These are phyloP conservation scores for Danionella cerebrum DNA, from an alignment of 2,113 vertebrate genomes.

Conservation along the genomic window DNA sequence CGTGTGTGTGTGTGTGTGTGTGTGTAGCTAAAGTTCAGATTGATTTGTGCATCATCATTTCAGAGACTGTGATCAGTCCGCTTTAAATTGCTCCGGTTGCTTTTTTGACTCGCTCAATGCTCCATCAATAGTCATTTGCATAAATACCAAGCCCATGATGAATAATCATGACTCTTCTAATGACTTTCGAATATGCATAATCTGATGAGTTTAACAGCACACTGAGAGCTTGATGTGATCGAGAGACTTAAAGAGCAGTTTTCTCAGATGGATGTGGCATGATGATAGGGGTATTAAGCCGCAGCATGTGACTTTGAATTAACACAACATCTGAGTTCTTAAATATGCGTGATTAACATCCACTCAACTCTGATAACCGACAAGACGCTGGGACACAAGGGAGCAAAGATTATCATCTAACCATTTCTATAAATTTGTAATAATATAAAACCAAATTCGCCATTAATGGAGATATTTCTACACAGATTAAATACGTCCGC, in stretches of 20 bases:
- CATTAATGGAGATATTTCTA: no score
- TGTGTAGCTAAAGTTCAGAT: slow-evolving; percentile 1
- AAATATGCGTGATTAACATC: slow-evolving; percentile 4
- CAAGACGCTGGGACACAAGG: neutral
- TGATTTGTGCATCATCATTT: slow-evolving; percentile 2
- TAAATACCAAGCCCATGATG: neutral
- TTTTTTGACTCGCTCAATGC: neutral
- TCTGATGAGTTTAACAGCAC: neutral
- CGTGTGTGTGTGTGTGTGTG: slow-evolving; percentile 17
- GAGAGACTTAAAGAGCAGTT: slow-evolving; percentile 4
- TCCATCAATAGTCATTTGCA: slow-evolving; percentile 16
- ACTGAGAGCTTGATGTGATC: neutral
- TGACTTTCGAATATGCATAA: slow-evolving; percentile 17
- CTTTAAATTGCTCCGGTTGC: neutral
- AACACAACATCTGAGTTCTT: neutral
- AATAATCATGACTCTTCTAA: slow-evolving; percentile 1
- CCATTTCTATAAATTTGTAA: neutral
- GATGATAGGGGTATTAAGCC: slow-evolving; percentile 13
- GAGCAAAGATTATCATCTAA: neutral
- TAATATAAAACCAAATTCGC: neutral
- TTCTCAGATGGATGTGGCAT: neutral
- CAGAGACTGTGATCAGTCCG: neutral
- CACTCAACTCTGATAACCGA: neutral
- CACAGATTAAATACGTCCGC: no score
- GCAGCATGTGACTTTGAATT: slow-evolving; percentile 11